These are phyloP conservation scores for Ataeniobius toweri DNA, from an alignment of 2,797 vertebrate species.

Conservation along the genomic window DNA sequence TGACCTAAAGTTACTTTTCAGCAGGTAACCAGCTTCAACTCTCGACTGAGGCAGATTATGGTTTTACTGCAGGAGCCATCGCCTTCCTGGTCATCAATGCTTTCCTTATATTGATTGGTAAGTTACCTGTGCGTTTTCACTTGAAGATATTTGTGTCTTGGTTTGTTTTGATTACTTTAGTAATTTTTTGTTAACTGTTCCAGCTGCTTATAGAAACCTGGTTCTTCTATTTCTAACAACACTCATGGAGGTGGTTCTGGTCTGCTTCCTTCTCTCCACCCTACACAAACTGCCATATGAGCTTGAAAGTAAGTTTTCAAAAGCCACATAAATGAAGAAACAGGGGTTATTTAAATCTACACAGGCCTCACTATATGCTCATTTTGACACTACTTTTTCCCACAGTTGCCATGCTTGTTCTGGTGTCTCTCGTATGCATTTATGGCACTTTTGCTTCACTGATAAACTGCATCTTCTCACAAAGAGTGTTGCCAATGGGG, in stretches of 20 bases:
- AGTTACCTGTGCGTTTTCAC: constrained; percentile 27
- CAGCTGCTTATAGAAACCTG: constrained; percentile 83
- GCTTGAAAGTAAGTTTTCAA: constrained; percentile 82
- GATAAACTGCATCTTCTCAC: constrained; percentile 81
- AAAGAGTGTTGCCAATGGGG: constrained; percentile 82
- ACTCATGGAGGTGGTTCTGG: constrained; percentile 83
- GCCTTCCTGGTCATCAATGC: constrained; percentile 86
- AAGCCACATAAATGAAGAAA: background rate
- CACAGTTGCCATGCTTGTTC: constrained; percentile 81
- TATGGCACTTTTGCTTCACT: constrained; percentile 86
- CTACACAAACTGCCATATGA: constrained; percentile 80
- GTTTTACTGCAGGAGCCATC: constrained; percentile 83
- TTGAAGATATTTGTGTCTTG: background rate
- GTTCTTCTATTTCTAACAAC: constrained; percentile 81
- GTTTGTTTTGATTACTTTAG: background rate
- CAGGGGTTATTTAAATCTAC: background rate
- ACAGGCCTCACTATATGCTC: background rate
- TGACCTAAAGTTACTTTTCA: background rate
- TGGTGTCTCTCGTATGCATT: constrained; percentile 81
- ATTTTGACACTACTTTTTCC: constrained; percentile 14
- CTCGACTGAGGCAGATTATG: constrained; percentile 54
- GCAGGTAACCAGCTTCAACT: constrained; percentile 78
- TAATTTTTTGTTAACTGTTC: constrained; percentile 10
- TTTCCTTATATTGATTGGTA: constrained; percentile 86
- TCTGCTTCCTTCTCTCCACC: constrained; percentile 88